phyloP scores from a whole-genome alignment of 2,888 invertebrate species.

The Corbicula japonica region DNA sequence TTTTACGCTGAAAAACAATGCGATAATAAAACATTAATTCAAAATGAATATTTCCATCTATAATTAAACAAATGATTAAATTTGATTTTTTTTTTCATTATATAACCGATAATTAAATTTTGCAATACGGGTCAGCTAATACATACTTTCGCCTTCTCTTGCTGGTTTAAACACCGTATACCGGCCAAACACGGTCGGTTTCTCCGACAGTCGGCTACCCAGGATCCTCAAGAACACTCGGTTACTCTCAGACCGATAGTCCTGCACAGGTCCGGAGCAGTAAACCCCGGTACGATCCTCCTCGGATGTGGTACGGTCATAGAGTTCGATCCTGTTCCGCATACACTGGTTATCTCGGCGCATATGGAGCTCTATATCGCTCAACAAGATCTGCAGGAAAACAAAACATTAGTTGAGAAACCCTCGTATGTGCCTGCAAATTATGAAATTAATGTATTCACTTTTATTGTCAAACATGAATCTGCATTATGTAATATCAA shows the following conservation, averaged over 20 bases:
- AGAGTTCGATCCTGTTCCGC: constrained; percentile 80
- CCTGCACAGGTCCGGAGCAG: constrained; percentile 69
- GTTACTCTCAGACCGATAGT: constrained; percentile 76
- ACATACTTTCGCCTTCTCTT: too few relatives aligned
- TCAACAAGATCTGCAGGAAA: constrained; percentile 64
- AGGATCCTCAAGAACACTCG: constrained; percentile 78
- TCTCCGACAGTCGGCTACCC: constrained; percentile 67
- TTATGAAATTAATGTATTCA: too few relatives aligned
- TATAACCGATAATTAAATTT: too few relatives aligned
- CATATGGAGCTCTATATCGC: constrained; percentile 58
- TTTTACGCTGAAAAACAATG: too few relatives aligned
- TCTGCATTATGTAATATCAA: too few relatives aligned
- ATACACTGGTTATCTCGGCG: constrained; percentile 72
- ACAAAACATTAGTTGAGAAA: background rate
- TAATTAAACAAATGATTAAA: too few relatives aligned
- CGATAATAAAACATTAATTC: too few relatives aligned
- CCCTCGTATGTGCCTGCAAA: too few relatives aligned
- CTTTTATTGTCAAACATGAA: too few relatives aligned
- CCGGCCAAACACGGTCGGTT: constrained; percentile 74
- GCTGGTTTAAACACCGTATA: constrained; percentile 71
- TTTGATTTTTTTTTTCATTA: too few relatives aligned
- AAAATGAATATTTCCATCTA: too few relatives aligned
- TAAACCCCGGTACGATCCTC: constrained; percentile 67
- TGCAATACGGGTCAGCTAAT: too few relatives aligned
- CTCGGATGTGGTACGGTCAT: constrained; percentile 78